Conservation (phyloP, 2,888 invertebrate species). For the Eupithecia abbreviata region DNA sequence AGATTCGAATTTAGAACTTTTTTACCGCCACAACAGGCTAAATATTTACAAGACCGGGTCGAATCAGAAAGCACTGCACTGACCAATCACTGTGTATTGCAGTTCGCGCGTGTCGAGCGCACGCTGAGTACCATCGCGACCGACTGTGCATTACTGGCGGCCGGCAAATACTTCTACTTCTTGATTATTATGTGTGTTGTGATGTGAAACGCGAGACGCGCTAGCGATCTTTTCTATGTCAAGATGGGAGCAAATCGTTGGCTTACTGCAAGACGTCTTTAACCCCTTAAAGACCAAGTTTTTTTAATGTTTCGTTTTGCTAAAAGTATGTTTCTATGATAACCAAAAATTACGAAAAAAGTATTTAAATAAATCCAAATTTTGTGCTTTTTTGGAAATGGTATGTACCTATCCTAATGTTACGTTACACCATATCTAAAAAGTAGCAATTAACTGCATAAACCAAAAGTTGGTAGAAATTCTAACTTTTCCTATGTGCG, state of each 20-base stretch:
- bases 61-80: constrained; percentile 26
- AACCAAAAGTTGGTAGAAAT: too few relatives aligned
- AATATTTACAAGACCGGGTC: constrained; percentile 20
- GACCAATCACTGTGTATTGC: constrained; percentile 49
- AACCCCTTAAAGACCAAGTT: too few relatives aligned
- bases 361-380: too few relatives aligned
- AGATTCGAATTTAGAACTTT: constrained; percentile 2
- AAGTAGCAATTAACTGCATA: too few relatives aligned
- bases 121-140: constrained; percentile 72
- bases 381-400: too few relatives aligned
- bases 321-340: too few relatives aligned
- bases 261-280: too few relatives aligned
- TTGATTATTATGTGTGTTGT: constrained; percentile 47
- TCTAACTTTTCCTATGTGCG: too few relatives aligned
- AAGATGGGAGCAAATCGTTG: constrained; percentile 23
- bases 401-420: too few relatives aligned
- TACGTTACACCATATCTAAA: too few relatives aligned
- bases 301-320: too few relatives aligned
- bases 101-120: constrained; percentile 67
- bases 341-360: too few relatives aligned
- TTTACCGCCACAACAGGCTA: neutral
- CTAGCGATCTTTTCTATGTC: constrained; percentile 13
- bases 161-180: constrained; percentile 60
- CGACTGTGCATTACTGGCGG: constrained; percentile 69
- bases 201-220: constrained; percentile 54